Evolutionary conservation across 2,888 invertebrate genomes (phyloP), one percentile per base, ranked within the genome.

Genomic region (Ctenicera cuprea): DNA sequence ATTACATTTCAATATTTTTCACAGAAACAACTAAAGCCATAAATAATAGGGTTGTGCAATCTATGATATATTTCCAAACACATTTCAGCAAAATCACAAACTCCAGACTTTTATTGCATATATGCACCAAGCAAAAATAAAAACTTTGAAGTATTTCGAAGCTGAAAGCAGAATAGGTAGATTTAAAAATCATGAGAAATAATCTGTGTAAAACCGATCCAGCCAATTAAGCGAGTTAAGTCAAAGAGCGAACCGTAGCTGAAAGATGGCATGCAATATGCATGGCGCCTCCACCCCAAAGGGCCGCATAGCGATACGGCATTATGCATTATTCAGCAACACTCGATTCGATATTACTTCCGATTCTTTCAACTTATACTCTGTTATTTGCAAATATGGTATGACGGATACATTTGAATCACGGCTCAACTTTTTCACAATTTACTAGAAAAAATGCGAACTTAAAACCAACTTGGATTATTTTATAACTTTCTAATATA

Each of bases 341-440:
- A 81, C 82, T 82, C 82, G 82, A 82, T 82, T 81, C 80, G 73
- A 80, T 81, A 82, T 82, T 82, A 81, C 82, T 80, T 79, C 78
- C 81, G 80, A 81, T 82, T 82, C 82, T 82, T 82, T 82, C 81
- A 80, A 78, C 79, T 80, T 76, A 79, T 80, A 79, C 79, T 77
- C 76, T 65, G 76, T 74, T 79, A 77, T 80, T 79, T 80, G 76
- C 78, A 78, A 76, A 77, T 73, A 74, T 69, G 50, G 52, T 65
- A 70, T 18, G 69, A 69, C 43, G 62, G 59, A 61, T 52, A 59
- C 43, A 26, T 57, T 71, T 65, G 61, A 52, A 54, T 57, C 43
- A 30, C 43, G 20, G 16, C 50, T 52, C 63, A 16, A 65, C 50
- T 48, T 65, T 52, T 30, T 12, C 30, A 11, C 33, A 9, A 33